Percentiles rank a stretch among this genome's conserved stretches.
phyloP scores from a whole-genome alignment of 1,140 invertebrate genomes.

The Drosophila elegans region DNA sequence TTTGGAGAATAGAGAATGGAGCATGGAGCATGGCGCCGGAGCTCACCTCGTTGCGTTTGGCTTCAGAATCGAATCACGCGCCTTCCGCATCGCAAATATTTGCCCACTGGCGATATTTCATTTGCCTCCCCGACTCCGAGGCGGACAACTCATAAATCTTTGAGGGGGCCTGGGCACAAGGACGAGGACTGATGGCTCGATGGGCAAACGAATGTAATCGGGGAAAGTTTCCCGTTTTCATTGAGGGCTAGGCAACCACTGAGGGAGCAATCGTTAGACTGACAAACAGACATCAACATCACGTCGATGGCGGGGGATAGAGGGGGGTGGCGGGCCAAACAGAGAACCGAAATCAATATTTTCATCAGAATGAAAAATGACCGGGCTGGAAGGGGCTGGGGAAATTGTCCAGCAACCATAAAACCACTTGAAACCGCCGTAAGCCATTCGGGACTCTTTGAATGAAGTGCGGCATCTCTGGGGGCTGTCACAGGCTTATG shows the following conservation, averaged over 20 bases:
- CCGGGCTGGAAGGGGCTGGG: constrained; percentile 12
- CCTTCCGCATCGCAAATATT: constrained; percentile 71
- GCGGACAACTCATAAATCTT: constrained; percentile 74
- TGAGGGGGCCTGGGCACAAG: constrained; percentile 27
- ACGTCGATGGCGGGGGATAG: constrained; percentile 33
- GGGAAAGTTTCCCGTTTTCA: constrained; percentile 42
- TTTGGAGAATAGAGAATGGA: constrained; percentile 34
- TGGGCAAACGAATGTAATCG: constrained; percentile 60
- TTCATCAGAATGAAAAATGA: constrained; percentile 79
- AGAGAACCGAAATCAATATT: constrained; percentile 71
- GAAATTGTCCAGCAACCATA: constrained; percentile 58
- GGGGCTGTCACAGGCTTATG: constrained; percentile 18
- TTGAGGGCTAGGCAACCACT: constrained; percentile 53
- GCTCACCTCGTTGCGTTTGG: constrained; percentile 45
- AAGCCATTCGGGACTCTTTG: constrained; percentile 29
- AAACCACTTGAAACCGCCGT: constrained; percentile 53
- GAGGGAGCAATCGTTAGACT: constrained; percentile 74
- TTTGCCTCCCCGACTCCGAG: constrained; percentile 48
- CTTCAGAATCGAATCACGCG: constrained; percentile 60
- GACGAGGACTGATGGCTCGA: constrained; percentile 27
- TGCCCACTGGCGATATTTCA: constrained; percentile 75
- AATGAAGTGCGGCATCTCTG: constrained; percentile 41
- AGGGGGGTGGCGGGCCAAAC: neutral
- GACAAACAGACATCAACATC: constrained; percentile 81
- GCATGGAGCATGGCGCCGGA: constrained; percentile 3